phyloP scores from a whole-genome alignment of 2,113 vertebrate genomes.

The Poeciliopsis occidentalis region DNA sequence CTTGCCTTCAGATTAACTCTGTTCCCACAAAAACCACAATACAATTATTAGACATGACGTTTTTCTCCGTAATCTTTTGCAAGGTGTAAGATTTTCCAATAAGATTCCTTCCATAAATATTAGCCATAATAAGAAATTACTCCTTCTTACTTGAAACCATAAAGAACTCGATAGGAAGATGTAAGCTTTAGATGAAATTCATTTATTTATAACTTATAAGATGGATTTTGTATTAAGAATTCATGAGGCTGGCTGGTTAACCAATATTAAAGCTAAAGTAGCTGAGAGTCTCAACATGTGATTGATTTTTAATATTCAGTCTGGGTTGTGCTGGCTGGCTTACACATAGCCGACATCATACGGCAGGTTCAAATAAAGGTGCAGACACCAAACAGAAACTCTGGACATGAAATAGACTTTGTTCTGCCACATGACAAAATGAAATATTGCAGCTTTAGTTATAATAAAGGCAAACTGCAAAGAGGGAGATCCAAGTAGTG shows the following conservation, averaged over 20 bases:
- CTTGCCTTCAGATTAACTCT: neutral
- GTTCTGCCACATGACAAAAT: conserved; percentile 49
- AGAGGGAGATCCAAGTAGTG: conserved; percentile 22
- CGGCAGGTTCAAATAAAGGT: conserved; percentile 3
- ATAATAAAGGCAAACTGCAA: conserved; percentile 45
- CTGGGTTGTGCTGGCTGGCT: neutral
- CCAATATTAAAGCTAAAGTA: too few relatives aligned
- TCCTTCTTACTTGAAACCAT: neutral
- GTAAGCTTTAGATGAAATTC: neutral
- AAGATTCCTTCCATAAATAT: neutral
- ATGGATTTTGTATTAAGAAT: too few relatives aligned
- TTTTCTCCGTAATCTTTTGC: neutral
- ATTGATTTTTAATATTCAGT: conserved; percentile 43
- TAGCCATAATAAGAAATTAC: too few relatives aligned
- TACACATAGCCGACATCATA: neutral
- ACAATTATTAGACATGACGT: too few relatives aligned
- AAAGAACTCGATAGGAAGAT: neutral
- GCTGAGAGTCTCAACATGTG: too few relatives aligned
- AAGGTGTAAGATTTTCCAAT: neutral
- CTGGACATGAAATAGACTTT: conserved; percentile 43
- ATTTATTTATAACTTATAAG: too few relatives aligned
- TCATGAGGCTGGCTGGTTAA: too few relatives aligned
- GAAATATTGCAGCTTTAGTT: conserved; percentile 57
- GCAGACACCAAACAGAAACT: conserved; percentile 13
- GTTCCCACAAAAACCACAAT: too few relatives aligned